Conservation (phyloP, 2,113 vertebrate species). For the Catharus minimus region DNA sequence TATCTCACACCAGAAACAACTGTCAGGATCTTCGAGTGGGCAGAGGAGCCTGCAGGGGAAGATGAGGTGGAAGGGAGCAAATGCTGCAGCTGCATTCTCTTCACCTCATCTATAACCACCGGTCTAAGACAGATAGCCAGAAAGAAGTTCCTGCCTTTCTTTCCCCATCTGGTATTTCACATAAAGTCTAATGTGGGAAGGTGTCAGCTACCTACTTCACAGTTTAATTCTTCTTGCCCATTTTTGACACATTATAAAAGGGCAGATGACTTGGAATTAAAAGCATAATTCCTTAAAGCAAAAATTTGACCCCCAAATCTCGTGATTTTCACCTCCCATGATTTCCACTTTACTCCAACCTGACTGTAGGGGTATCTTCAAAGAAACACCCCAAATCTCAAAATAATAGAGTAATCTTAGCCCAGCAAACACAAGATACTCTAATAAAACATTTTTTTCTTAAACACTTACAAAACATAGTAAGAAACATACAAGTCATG, state of each 20-base stretch:
- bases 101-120: neutral
- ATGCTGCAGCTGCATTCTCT: neutral
- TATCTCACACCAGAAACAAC: neutral
- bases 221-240: neutral
- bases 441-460: neutral
- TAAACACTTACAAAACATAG: neutral
- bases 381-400: neutral
- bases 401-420: neutral
- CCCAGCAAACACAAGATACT: neutral
- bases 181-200: neutral
- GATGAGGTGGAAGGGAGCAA: accelerated
- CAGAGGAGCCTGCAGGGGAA: neutral
- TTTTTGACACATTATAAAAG: neutral
- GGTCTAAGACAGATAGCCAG: neutral
- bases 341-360: neutral
- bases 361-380: neutral
- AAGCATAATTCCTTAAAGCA: neutral
- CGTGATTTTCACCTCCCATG: neutral
- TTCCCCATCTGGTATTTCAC: neutral
- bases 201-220: neutral
- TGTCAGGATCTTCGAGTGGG: neutral
- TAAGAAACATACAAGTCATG: neutral
- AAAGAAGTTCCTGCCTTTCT: neutral
- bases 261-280: neutral
- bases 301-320: neutral